phyloP scores from a whole-genome alignment of 92 coral and sea anemone species.

The Pocillopora grandis region DNA sequence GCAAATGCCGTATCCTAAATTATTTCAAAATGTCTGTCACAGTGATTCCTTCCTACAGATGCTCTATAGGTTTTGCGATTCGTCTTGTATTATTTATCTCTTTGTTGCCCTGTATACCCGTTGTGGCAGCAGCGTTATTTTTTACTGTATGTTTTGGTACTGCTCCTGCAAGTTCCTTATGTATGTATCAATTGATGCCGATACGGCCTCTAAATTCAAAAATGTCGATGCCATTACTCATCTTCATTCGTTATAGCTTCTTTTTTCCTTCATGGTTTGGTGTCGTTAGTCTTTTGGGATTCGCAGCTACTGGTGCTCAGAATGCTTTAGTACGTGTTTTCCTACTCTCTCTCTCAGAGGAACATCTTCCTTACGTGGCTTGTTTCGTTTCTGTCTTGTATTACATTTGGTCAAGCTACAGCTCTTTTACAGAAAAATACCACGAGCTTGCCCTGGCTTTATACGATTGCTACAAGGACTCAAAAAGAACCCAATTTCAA shows the following conservation, averaged over 20 bases:
- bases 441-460: conserved; percentile 8
- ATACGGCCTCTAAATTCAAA: too few relatives aligned
- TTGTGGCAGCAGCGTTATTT: neutral
- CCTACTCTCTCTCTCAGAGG: neutral
- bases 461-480: neutral
- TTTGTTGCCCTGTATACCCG: neutral
- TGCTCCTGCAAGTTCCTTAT: too few relatives aligned
- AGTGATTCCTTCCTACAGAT: neutral
- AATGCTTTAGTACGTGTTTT: neutral
- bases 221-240: too few relatives aligned
- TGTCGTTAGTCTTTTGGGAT: rapidly evolving
- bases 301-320: neutral
- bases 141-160: too few relatives aligned
- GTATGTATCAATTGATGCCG: too few relatives aligned
- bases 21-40: neutral
- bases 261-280: neutral
- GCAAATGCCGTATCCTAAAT: neutral
- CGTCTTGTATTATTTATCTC: neutral
- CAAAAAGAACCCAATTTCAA: neutral
- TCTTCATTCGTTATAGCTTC: too few relatives aligned
- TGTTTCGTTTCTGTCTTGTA: conserved; percentile 7
- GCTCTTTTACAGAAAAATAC: conserved; percentile 25
- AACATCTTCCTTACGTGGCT: neutral
- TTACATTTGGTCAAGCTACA: conserved; percentile 23
- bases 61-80: neutral